Evolutionary conservation across 2,888 invertebrate genomes (phyloP).

Genomic region (Drosophila kambysellisi): DNA sequence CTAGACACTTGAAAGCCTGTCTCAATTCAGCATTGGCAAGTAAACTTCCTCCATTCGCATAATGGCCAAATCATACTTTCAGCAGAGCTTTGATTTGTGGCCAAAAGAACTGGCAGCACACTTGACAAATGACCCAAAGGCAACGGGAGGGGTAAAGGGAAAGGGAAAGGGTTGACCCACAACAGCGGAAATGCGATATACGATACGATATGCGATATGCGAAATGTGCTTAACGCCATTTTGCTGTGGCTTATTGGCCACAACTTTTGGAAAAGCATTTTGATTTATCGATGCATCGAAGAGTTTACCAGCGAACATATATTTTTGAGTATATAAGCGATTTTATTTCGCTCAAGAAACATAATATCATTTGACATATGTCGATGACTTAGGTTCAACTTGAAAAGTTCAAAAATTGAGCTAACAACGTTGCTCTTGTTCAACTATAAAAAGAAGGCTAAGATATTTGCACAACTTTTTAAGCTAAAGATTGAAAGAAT

Average conservation of each 20-base stretch:
- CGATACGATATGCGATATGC: constrained; percentile 43
- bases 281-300: constrained; percentile 25
- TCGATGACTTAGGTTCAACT: background rate
- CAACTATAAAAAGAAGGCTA: background rate
- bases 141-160: background rate
- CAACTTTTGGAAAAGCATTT: constrained; percentile 12
- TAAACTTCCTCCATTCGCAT: constrained; percentile 37
- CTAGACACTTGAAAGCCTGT: constrained; percentile 62
- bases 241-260: constrained; percentile 16
- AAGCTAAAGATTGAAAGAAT: background rate
- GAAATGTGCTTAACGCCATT: constrained; percentile 31
- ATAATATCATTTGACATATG: background rate
- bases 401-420: background rate
- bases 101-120: constrained; percentile 51
- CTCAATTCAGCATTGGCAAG: constrained; percentile 58
- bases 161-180: constrained; percentile 10
- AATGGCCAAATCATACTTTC: constrained; percentile 57
- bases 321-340: background rate
- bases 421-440: background rate
- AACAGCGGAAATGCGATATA: constrained; percentile 34
- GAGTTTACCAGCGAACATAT: background rate
- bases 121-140: constrained; percentile 60
- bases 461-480: background rate
- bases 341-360: constrained; percentile 2
- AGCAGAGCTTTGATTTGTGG: constrained; percentile 37